These are phyloP conservation scores for Carcina quercana DNA, from an alignment of 2,888 invertebrate genomes.

Conservation along the genomic window DNA sequence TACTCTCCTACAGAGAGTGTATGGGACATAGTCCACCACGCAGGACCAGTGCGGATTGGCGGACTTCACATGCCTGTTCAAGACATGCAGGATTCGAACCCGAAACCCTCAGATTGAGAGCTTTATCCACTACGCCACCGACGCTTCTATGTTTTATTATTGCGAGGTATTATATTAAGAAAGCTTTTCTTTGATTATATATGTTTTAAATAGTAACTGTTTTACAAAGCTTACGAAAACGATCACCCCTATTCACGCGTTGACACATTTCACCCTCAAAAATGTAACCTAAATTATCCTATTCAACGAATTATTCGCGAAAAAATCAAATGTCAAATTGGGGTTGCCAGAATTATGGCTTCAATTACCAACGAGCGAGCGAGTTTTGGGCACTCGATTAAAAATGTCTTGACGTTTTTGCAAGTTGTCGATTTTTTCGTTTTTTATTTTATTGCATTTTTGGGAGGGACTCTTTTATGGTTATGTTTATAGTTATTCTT, in stretches of 20 bases:
- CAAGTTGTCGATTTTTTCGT: constrained; percentile 41
- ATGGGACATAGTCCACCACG: no score
- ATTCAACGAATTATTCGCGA: constrained; percentile 54
- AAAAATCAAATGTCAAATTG: constrained; percentile 69
- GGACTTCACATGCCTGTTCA: no score
- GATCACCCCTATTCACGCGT: constrained; percentile 21
- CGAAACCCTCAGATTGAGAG: no score
- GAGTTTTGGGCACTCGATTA: constrained; percentile 59
- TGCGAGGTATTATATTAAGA: no score
- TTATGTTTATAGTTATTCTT: constrained; percentile 22
- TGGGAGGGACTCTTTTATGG: constrained; percentile 31
- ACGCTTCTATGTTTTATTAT: no score
- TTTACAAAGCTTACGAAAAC: constrained; percentile 1
- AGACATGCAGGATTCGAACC: no score
- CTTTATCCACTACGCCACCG: no score
- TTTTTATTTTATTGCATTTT: constrained; percentile 28
- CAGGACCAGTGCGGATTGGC: no score
- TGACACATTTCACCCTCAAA: constrained; percentile 35
- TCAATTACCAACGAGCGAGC: constrained; percentile 54
- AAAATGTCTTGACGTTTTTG: constrained; percentile 63
- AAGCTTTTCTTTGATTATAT: no score
- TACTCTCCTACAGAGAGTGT: no score
- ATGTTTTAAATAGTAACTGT: no score
- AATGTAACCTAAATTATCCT: constrained; percentile 45
- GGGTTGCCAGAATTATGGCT: constrained; percentile 68